Evolutionary conservation across 2,888 invertebrate species (phyloP), one percentile per base, ranked within the genome.

Genomic region (Hyppa rectilinea): DNA sequence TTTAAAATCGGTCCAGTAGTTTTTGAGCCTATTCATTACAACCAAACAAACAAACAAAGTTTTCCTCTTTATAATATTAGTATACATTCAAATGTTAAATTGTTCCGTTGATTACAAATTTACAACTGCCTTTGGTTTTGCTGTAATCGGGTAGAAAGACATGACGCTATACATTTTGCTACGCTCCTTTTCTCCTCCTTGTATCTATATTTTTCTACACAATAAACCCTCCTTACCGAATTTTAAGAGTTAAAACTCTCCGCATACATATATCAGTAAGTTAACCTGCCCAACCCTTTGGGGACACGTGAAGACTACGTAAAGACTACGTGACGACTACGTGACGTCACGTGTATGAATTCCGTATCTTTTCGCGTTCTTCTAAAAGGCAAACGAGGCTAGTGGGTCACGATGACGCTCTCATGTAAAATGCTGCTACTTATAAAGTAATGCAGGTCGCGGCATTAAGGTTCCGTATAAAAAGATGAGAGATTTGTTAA

Each of bases 391-490:
- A 71, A 81, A 78, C 58, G 63, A 14, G 75, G 77, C n/a, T 69
- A 83, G 56, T 60, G 50, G 78, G 83, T 83, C 83, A 80, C 75
- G 82, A 72, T 60, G 80, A 69, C 20, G 50, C 66, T n/a, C 72
- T 80, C 55, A 29, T 59, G 43, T 60, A 75, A 75, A 75, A 70
- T 59, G 56, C n/a, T 66, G 74, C 68, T 65, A 53, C 79, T 78
- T 61, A 53, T 45, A n/a, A n/a, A 59, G 66, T 71, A 74, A 65
- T 68, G 67, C 73, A 58, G 70, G 67, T 70, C 77, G 58, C 38
- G 38, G 50, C 49, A 56, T 64, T 49, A 53, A 56, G 50, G 60
- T 49, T 43, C n/a, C 29, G 4, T 29, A 59, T 59, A 5, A 43
- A 58, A 26, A 58, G 1, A 40, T 20, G 20, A 7, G 20, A 58